Percentiles rank a stretch among this genome's conserved stretches.
Conservation (phyloP, 2,888 invertebrate species). For the Schizaphis graminum region DNA sequence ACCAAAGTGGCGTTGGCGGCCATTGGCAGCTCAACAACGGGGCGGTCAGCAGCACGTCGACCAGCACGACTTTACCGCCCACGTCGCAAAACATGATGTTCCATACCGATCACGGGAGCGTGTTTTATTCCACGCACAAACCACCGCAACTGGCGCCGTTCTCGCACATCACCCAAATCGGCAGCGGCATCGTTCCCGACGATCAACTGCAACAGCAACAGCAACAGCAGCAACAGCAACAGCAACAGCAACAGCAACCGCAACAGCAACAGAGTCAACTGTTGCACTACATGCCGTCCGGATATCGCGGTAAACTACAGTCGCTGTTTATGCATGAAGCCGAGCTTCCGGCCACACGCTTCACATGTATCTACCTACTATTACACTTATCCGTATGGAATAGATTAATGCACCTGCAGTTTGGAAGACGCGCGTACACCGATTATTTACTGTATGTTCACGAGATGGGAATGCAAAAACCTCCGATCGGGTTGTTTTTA, state of each 20-base stretch:
- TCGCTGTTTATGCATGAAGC: background rate
- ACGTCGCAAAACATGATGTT: constrained; percentile 28
- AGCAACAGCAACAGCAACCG: background rate
- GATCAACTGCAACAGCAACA: constrained; percentile 22
- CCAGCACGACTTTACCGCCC: constrained; percentile 4
- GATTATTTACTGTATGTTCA: background rate
- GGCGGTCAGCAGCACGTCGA: constrained; percentile 17
- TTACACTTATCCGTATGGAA: background rate
- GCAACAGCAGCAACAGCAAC: background rate
- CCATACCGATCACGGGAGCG: constrained; percentile 35
- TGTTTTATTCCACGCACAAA: constrained; percentile 51
- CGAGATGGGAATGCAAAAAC: background rate
- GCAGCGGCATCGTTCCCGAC: background rate
- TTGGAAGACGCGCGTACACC: background rate
- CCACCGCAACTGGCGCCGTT: constrained; percentile 25
- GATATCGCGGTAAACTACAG: constrained; percentile 55
- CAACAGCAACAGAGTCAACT: constrained; percentile 39
- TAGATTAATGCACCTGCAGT: background rate
- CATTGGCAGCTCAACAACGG: constrained; percentile 22
- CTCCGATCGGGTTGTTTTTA: background rate
- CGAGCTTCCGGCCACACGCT: background rate
- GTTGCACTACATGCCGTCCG: constrained; percentile 62
- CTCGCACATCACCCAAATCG: constrained; percentile 12
- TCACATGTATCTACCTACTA: background rate
- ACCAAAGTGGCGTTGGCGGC: background rate